Evolutionary conservation across 2,797 vertebrate genomes (phyloP).

Genomic region (Neomorphus geoffroyi): DNA sequence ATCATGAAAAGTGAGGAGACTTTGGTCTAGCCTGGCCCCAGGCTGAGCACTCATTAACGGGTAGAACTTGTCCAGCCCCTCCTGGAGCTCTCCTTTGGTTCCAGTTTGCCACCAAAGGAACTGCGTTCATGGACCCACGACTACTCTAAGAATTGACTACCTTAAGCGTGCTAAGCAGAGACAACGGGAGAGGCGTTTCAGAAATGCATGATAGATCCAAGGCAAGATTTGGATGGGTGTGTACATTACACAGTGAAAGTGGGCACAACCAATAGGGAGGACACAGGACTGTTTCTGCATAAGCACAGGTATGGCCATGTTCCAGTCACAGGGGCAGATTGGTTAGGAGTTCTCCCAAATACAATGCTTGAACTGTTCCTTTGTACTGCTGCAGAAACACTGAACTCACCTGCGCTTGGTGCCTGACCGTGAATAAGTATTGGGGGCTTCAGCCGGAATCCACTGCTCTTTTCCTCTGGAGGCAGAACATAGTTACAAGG

Average conservation of each 20-base stretch:
- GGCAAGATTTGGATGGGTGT: fast-evolving
- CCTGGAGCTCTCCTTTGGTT: neutral
- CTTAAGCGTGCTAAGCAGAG: neutral
- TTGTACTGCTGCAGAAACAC: neutral
- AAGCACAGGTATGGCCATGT: neutral
- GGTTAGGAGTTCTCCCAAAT: neutral
- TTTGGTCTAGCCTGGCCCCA: neutral
- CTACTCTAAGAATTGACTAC: neutral
- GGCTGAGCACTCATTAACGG: fast-evolving
- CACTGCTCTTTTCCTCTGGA: slow-evolving; percentile 94
- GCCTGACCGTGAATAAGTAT: slow-evolving; percentile 98
- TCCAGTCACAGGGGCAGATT: neutral
- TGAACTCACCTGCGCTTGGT: slow-evolving; percentile 90
- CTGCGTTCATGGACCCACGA: fast-evolving
- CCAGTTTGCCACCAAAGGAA: neutral
- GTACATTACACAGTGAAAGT: neutral
- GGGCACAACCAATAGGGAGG: neutral
- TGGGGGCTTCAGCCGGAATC: slow-evolving; percentile 96
- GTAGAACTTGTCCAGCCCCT: neutral
- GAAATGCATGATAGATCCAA: neutral
- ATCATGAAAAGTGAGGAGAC: fast-evolving
- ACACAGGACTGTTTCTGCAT: neutral
- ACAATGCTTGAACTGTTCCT: neutral
- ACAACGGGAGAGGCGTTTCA: neutral
- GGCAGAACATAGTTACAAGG: slow-evolving; percentile 30